Conservation (phyloP, 2,113 vertebrate genomes). For the Diadophis punctatus region DNA sequence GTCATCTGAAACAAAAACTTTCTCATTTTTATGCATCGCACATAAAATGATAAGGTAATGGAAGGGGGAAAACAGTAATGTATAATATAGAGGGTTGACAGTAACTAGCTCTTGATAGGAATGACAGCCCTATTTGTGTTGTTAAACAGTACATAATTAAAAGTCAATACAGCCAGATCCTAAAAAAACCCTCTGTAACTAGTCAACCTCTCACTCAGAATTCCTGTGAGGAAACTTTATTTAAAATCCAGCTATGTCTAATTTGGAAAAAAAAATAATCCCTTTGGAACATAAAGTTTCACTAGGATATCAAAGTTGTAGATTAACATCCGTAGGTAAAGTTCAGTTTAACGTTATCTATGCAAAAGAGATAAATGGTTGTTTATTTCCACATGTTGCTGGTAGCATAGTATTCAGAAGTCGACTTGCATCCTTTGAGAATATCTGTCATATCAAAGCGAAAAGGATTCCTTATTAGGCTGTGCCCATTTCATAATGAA, state of each 20-base stretch:
- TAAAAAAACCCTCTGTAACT: constrained; percentile 60
- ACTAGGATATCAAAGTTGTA: constrained; percentile 51
- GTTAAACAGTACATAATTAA: constrained; percentile 70
- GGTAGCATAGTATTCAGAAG: constrained; percentile 72
- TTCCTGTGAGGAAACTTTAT: constrained; percentile 41
- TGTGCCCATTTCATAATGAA: constrained; percentile 59
- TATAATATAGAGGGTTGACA: constrained; percentile 35
- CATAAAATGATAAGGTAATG: constrained; percentile 39
- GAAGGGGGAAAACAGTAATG: background rate
- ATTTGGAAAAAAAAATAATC: constrained; percentile 62
- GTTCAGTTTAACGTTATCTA: constrained; percentile 77
- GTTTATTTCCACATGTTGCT: constrained; percentile 65
- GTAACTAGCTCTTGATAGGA: constrained; percentile 46
- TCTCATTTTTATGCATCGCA: constrained; percentile 47
- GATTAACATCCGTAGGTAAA: constrained; percentile 69
- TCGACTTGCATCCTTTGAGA: constrained; percentile 77
- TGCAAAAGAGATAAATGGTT: constrained; percentile 70
- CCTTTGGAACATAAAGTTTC: constrained; percentile 64
- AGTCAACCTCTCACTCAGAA: constrained; percentile 47
- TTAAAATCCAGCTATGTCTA: constrained; percentile 52
- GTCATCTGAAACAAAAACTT: constrained; percentile 29
- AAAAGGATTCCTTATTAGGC: constrained; percentile 64
- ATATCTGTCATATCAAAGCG: constrained; percentile 75
- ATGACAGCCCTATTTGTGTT: constrained; percentile 64
- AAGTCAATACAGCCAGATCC: constrained; percentile 66